Base-by-base conservation (phyloP, 1,140 invertebrate genomes). In the Dreissena rostriformis region DNA sequence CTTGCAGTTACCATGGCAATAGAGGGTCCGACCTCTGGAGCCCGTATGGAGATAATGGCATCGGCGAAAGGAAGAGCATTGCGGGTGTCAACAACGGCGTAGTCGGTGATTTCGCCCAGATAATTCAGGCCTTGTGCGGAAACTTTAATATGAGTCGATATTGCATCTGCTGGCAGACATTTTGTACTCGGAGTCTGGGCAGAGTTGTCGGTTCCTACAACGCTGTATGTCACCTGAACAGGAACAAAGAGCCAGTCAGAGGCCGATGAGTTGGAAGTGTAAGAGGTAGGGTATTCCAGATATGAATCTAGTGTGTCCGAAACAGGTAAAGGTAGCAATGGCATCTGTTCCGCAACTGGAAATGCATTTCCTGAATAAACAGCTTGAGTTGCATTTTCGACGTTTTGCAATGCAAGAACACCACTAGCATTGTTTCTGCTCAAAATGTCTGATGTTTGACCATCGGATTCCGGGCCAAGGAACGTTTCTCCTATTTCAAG, bases 161-260 rank as follows among this genome's bases (percentile, higher is more conserved):
- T 61, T 24, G 74, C 61, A 15, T 65, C 55, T 15, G 70, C 51
- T 72, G 61, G 51, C 19, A 39, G 8, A 68, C 77, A 80, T 14
- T 39, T 51, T 22, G 51, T 19, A 12, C n/a, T n/a, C 17, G n/a
- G 15, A 71, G 8, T 15, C 19, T 22, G 49, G 10, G 10, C n/a
- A 22, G 14, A 66, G 12, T 22, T 49, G 52, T 52, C 24, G 6
- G 51, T 8, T n/a, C 49, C 12, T 28, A 49, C 24, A 61, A 61
- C 22, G 17, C 22, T 61, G 22, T 61, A n/a, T 24, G 22, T 5
- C 19, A 79, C 66, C 22, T 28, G 15, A 22, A 79, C 67, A 19
- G 77, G 77, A 29, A 79, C 68, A 39, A 70, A 70, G 1, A 52
- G 53, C 76, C 76, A 79, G 53, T 57, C 53, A 57, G 53, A 57